phyloP scores from a whole-genome alignment of 2,888 invertebrate species.

The Chloroclysta siterata region DNA sequence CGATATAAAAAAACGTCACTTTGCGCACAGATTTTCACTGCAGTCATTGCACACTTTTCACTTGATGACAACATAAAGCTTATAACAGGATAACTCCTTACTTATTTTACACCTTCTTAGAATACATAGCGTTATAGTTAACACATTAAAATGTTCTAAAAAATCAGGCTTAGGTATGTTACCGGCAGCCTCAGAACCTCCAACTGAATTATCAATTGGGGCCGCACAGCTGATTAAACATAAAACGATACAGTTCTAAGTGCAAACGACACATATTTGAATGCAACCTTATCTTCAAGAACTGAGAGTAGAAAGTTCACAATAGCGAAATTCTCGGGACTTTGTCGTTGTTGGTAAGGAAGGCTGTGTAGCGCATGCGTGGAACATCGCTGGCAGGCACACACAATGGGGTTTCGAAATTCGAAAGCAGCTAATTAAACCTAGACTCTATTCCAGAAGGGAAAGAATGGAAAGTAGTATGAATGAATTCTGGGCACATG shows the following conservation, averaged over 20 bases:
- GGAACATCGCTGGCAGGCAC: constrained; percentile 40
- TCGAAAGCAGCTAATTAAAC: constrained; percentile 38
- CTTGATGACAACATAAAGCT: background rate
- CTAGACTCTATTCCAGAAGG: constrained; percentile 46
- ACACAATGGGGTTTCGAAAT: constrained; percentile 59
- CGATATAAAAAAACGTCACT: constrained; percentile 34
- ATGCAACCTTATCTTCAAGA: constrained; percentile 60
- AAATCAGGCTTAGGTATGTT: constrained; percentile 55
- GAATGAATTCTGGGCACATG: constrained; percentile 54
- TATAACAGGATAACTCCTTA: background rate
- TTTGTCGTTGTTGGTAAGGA: constrained; percentile 59
- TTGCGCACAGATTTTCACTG: constrained; percentile 26
- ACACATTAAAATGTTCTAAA: constrained; percentile 34
- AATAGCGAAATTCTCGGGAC: constrained; percentile 52
- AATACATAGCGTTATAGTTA: background rate
- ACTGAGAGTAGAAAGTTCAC: constrained; percentile 57
- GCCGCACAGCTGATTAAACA: constrained; percentile 80
- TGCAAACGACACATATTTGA: constrained; percentile 46
- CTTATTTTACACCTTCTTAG: background rate
- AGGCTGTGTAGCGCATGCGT: constrained; percentile 74
- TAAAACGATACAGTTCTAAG: constrained; percentile 64
- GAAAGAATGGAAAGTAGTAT: constrained; percentile 44
- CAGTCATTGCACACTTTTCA: constrained; percentile 6
- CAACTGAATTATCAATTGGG: constrained; percentile 81
- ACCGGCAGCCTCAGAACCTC: constrained; percentile 64